Percentiles rank a stretch among this genome's conserved stretches.
Conservation (phyloP, 2,797 vertebrate genomes). For the Ataeniobius toweri region DNA sequence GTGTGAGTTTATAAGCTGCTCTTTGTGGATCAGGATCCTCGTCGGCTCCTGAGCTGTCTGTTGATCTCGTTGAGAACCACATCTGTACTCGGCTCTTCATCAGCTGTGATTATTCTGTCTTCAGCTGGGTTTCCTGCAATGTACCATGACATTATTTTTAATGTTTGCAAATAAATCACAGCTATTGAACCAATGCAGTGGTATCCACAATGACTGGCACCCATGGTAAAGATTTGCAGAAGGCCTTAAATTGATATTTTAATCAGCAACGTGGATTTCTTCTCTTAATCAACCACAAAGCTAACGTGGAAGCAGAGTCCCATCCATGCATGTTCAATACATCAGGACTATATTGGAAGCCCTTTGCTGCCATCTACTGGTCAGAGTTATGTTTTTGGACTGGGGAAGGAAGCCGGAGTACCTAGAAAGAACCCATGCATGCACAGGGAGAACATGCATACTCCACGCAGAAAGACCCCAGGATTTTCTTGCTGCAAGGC, state of each 20-base stretch:
- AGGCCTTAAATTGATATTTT: neutral
- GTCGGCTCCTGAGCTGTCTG: constrained; percentile 44
- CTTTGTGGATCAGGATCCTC: constrained; percentile 17
- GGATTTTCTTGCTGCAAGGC: no score
- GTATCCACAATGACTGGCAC: neutral
- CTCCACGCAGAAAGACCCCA: neutral
- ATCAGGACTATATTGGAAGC: neutral
- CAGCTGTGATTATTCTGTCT: constrained; percentile 66
- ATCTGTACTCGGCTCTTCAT: constrained; percentile 60
- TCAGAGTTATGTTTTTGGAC: neutral
- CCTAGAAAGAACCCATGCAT: no score
- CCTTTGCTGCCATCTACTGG: neutral
- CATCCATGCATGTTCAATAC: neutral
- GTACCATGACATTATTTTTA: constrained; percentile 6
- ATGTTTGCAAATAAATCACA: neutral
- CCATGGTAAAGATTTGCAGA: neutral
- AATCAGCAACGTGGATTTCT: neutral
- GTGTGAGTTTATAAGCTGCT: neutral
- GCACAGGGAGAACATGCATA: neutral
- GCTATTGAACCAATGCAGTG: neutral
- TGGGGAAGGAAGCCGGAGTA: no score
- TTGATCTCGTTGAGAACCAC: constrained; percentile 78
- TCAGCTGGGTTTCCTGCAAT: constrained; percentile 70
- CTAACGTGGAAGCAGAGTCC: neutral
- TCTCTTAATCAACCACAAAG: neutral